These are phyloP conservation scores for Trichoplax adhaerens DNA, from an alignment of 37 sponge, comb jelly and placozoan genomes.

Conservation along the genomic window DNA sequence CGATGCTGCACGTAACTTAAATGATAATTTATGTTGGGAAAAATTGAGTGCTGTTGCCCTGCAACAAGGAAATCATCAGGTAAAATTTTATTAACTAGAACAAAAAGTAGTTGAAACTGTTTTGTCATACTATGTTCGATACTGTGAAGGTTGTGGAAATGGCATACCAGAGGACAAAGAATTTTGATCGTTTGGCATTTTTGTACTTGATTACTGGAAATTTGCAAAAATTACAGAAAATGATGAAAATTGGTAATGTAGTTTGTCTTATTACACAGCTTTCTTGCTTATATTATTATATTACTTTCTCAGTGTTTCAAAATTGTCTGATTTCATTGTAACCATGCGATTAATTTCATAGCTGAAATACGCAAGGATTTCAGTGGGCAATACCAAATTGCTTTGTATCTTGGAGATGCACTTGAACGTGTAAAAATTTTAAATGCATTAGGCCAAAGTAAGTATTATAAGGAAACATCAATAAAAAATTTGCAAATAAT, in stretches of 20 bases:
- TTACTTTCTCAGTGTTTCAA: neutral
- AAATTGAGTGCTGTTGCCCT: constrained; percentile 65
- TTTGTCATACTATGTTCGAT: too few species aligned
- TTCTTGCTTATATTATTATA: neutral
- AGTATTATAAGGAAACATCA: neutral
- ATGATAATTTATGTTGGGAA: constrained; percentile 89
- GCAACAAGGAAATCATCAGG: constrained; percentile 92
- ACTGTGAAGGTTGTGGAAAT: constrained; percentile 77
- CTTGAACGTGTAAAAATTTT: constrained; percentile 65
- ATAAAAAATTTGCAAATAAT: neutral
- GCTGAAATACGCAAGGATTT: constrained; percentile 32
- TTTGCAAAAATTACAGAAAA: constrained; percentile 81
- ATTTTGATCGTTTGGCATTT: constrained; percentile 86
- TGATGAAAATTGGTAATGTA: constrained; percentile 78
- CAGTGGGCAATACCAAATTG: constrained; percentile 86
- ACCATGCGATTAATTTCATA: neutral
- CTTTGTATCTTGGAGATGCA: constrained; percentile 73
- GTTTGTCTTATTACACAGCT: neutral
- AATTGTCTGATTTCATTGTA: neutral
- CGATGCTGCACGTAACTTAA: constrained; percentile 74
- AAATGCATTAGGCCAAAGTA: constrained; percentile 61
- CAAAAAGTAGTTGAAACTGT: too few species aligned
- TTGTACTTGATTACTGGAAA: constrained; percentile 96
- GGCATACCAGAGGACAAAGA: constrained; percentile 95
- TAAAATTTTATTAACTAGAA: constrained; percentile 6